These are phyloP conservation scores for Polypedilum pembai DNA, from an alignment of 1,140 invertebrate genomes.

Conservation along the genomic window DNA sequence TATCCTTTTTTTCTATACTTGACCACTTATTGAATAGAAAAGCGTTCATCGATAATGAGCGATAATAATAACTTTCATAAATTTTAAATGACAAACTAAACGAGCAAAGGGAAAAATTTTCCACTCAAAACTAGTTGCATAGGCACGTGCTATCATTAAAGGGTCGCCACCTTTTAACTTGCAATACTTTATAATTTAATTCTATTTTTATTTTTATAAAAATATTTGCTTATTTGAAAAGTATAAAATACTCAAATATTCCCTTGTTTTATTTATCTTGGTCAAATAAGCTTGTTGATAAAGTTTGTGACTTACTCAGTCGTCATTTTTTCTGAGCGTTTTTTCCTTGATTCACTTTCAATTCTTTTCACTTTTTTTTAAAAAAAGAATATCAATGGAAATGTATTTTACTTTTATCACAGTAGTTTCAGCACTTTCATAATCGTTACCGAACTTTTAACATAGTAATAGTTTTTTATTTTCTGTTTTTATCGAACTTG, in stretches of 20 bases:
- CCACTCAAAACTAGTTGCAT: not conserved
- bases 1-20: no score
- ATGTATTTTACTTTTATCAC: no score
- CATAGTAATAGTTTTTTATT: not conserved
- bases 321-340: not conserved
- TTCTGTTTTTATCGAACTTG: not conserved
- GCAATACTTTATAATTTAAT: not conserved
- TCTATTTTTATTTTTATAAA: not conserved
- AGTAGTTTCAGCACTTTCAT: no score
- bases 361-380: not conserved
- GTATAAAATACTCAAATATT: not conserved
- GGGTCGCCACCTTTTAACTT: not conserved
- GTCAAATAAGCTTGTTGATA: not conserved
- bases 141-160: not conserved
- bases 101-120: not conserved
- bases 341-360: not conserved
- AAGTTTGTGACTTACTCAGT: not conserved
- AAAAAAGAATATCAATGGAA: not conserved
- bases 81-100: no score
- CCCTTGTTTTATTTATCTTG: not conserved
- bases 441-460: not conserved
- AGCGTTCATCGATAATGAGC: no score
- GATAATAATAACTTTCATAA: no score
- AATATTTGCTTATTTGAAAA: constrained; percentile 1
- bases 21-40: no score